phyloP scores from a whole-genome alignment of 2,113 vertebrate species.

The Dermatemys mawii region DNA sequence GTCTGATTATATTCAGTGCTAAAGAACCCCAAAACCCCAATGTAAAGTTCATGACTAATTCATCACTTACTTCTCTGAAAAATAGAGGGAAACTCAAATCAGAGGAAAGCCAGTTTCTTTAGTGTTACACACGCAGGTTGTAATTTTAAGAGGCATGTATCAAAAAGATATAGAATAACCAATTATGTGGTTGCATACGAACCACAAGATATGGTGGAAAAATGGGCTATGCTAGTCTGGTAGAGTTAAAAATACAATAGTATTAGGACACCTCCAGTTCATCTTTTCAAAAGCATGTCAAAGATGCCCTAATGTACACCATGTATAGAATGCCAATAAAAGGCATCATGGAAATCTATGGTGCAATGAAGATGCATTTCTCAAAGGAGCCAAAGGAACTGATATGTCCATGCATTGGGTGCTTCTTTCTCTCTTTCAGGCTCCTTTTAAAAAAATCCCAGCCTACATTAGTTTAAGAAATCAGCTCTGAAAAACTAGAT shows the following conservation, averaged over 20 bases:
- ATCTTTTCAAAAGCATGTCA: background rate
- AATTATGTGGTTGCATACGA: background rate
- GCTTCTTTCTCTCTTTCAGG: background rate
- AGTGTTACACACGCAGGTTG: background rate
- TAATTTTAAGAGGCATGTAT: background rate
- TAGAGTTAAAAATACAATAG: background rate
- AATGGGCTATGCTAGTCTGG: rapidly evolving
- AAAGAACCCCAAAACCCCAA: too few species aligned
- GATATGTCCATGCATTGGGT: background rate
- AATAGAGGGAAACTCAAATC: background rate
- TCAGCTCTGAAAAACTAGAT: background rate
- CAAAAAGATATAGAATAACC: background rate
- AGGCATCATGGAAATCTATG: background rate
- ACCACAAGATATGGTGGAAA: background rate
- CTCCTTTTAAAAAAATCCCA: too few species aligned
- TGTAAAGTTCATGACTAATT: background rate
- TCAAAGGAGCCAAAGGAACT: background rate
- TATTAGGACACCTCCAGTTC: rapidly evolving
- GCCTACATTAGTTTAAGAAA: too few species aligned
- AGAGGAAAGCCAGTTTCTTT: background rate
- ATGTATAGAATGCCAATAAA: background rate
- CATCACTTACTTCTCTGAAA: background rate
- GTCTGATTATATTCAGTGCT: background rate
- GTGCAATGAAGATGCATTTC: background rate
- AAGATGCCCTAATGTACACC: background rate